Conservation (phyloP, 2,888 invertebrate genomes). For the Hesperia comma region DNA sequence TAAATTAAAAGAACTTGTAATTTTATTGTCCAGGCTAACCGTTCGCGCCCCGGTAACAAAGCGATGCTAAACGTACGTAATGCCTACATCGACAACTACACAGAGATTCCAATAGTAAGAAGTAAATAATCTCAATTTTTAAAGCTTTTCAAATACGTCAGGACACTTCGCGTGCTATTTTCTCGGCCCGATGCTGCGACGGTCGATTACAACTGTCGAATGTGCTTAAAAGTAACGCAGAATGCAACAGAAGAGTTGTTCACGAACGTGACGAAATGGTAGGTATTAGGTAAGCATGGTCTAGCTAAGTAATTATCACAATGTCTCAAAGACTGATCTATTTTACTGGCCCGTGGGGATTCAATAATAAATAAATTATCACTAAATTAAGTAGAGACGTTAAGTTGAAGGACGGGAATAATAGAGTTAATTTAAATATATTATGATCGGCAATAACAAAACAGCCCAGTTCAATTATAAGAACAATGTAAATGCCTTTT, state of each 20-base stretch:
- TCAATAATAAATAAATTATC: constrained; percentile 72
- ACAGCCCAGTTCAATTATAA: constrained; percentile 61
- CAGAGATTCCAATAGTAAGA: constrained; percentile 67
- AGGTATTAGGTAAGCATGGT: constrained; percentile 51
- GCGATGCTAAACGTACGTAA: constrained; percentile 52
- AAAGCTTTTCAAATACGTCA: constrained; percentile 77
- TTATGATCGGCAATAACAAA: constrained; percentile 61
- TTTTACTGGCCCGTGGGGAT: constrained; percentile 79
- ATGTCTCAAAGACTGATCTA: constrained; percentile 79
- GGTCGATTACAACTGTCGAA: constrained; percentile 13
- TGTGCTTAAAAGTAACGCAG: constrained; percentile 22
- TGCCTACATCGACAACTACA: constrained; percentile 53
- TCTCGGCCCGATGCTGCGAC: constrained; percentile 43
- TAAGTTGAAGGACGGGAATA: constrained; percentile 78
- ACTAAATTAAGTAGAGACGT: constrained; percentile 81
- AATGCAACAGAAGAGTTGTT: constrained; percentile 34
- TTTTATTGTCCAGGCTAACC: constrained; percentile 71
- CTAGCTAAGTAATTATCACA: constrained; percentile 78
- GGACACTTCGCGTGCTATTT: constrained; percentile 53
- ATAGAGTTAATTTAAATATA: constrained; percentile 49
- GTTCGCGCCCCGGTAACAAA: constrained; percentile 49
- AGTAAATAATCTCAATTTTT: constrained; percentile 82
- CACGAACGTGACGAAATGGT: constrained; percentile 43
- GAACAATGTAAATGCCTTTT: constrained; percentile 73
- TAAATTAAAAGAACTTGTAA: constrained; percentile 53